These are phyloP conservation scores for Cheilosia impressa DNA, from an alignment of 2,888 invertebrate species.

Conservation along the genomic window DNA sequence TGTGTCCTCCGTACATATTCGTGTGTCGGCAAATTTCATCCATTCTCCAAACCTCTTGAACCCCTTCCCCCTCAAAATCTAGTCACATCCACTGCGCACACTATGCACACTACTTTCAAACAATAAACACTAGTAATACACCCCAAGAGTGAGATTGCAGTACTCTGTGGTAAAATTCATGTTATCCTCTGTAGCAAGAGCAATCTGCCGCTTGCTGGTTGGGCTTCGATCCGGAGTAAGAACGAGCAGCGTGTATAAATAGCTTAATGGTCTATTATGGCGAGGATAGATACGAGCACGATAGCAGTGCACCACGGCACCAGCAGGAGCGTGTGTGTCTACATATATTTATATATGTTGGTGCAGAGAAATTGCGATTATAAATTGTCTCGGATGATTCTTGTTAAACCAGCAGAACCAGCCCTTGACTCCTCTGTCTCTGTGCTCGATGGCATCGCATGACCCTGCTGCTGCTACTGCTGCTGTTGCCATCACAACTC, in stretches of 20 bases:
- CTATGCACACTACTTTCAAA: constrained; percentile 48
- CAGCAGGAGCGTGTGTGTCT: constrained; percentile 16
- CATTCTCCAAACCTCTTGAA: not conserved
- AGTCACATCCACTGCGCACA: too few species aligned
- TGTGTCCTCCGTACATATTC: not conserved
- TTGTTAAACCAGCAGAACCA: constrained; percentile 75
- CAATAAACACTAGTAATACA: constrained; percentile 75
- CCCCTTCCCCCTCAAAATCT: not conserved
- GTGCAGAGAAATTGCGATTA: constrained; percentile 72
- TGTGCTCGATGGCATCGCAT: constrained; percentile 6
- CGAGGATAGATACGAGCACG: constrained; percentile 51
- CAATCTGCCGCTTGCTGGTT: constrained; percentile 56
- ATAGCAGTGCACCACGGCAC: not conserved
- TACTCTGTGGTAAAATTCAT: constrained; percentile 65
- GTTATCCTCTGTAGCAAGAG: constrained; percentile 54
- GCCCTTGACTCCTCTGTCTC: constrained; percentile 39
- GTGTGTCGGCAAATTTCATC: constrained; percentile 48
- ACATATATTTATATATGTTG: constrained; percentile 39
- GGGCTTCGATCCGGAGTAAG: constrained; percentile 38
- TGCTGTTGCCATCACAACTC: constrained; percentile 43
- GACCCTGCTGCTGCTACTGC: constrained; percentile 29
- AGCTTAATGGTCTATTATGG: constrained; percentile 75
- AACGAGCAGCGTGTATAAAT: constrained; percentile 60
- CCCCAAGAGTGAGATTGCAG: constrained; percentile 70
- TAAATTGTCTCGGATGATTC: constrained; percentile 75